phyloP scores from a whole-genome alignment of 2,797 vertebrate genomes.

The Anas bahamensis region DNA sequence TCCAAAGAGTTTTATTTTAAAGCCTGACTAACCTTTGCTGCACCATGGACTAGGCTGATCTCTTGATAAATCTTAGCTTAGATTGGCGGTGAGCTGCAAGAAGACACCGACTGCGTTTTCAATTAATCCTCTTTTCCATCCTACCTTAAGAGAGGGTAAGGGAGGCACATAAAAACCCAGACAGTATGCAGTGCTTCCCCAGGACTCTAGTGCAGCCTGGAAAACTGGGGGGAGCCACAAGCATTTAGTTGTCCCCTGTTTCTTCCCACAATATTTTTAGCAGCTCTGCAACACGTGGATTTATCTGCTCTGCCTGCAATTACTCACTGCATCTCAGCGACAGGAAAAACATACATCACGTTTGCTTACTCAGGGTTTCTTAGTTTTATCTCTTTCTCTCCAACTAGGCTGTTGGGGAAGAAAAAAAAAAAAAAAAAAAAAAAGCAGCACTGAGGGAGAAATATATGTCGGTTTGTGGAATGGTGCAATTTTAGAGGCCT shows the following conservation, averaged over 20 bases:
- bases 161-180: neutral
- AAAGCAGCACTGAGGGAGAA: neutral
- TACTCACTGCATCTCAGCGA: conserved; percentile 5
- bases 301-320: neutral
- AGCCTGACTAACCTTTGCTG: conserved; percentile 75
- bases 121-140: conserved; percentile 56
- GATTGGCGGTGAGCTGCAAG: conserved; percentile 71
- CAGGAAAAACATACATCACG: neutral
- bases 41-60: conserved; percentile 71
- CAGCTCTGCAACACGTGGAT: conserved; percentile 14
- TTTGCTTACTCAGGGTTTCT: neutral
- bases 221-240: neutral
- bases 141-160: conserved; percentile 3
- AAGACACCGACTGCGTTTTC: conserved; percentile 61
- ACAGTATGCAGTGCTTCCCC: neutral
- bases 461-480: neutral
- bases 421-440: neutral
- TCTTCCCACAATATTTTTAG: conserved; percentile 47
- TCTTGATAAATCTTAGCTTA: conserved; percentile 76
- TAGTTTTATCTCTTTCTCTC: neutral
- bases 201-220: neutral
- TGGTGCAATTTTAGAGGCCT: neutral
- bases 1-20: conserved; percentile 77
- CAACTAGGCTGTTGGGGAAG: neutral
- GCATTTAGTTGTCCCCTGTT: neutral